Evolutionary conservation across 2,888 invertebrate genomes (phyloP).

Genomic region (Leucophenga montana): DNA sequence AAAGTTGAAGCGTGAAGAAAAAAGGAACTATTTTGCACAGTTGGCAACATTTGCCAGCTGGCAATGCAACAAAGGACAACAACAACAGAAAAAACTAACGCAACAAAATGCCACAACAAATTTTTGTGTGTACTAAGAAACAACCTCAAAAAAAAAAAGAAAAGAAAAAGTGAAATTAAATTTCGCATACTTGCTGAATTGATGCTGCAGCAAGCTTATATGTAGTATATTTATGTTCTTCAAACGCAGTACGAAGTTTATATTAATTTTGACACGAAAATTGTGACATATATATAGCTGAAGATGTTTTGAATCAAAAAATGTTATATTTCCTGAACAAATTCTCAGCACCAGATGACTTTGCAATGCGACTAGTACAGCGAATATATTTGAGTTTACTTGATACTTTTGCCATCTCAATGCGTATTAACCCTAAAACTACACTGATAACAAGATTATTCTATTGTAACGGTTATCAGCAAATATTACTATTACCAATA

Average conservation of each 20-base stretch:
- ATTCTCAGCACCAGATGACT: too few species aligned
- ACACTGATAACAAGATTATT: too few species aligned
- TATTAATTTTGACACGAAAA: neutral
- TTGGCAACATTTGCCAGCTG: slow-evolving; percentile 60
- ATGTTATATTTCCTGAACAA: too few species aligned
- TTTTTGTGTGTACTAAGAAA: slow-evolving; percentile 13
- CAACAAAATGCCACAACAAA: slow-evolving; percentile 26
- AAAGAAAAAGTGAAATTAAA: slow-evolving; percentile 60
- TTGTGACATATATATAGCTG: neutral
- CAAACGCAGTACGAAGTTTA: neutral
- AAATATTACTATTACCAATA: too few species aligned
- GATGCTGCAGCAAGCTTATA: neutral
- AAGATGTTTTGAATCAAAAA: too few species aligned
- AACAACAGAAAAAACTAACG: slow-evolving; percentile 37
- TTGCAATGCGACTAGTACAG: too few species aligned
- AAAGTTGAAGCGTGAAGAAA: slow-evolving; percentile 38
- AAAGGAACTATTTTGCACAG: slow-evolving; percentile 52
- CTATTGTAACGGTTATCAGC: too few species aligned
- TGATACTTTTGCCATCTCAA: too few species aligned
- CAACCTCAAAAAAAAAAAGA: slow-evolving; percentile 17
- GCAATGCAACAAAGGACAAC: slow-evolving; percentile 45
- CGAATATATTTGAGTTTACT: too few species aligned
- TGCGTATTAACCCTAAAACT: too few species aligned
- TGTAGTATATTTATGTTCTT: neutral
- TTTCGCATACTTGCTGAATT: slow-evolving; percentile 54